Evolutionary conservation across 2,888 invertebrate species (phyloP).

Genomic region (Drosophila pegasa): DNA sequence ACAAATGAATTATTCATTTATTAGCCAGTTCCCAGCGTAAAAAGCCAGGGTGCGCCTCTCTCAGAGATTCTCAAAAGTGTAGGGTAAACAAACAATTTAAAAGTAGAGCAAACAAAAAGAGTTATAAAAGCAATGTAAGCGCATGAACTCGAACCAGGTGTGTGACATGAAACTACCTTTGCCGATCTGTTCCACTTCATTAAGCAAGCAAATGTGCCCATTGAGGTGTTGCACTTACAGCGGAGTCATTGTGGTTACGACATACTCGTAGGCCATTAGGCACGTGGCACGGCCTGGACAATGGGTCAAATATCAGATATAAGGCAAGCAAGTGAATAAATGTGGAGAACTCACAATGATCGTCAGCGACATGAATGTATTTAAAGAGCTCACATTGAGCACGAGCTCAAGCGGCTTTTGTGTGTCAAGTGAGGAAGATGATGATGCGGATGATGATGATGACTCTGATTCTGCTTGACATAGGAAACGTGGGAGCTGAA

Average conservation of each 20-base stretch:
- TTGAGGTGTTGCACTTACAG: constrained; percentile 25
- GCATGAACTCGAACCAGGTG: constrained; percentile 2
- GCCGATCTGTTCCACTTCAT: constrained; percentile 24
- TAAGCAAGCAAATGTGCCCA: constrained; percentile 15
- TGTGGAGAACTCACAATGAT: constrained; percentile 4
- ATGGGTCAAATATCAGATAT: constrained; percentile 13
- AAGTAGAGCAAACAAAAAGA: background rate
- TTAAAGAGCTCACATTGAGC: constrained; percentile 8
- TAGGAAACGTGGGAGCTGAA: constrained; percentile 13
- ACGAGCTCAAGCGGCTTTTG: constrained; percentile 34
- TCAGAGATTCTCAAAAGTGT: constrained; percentile 12
- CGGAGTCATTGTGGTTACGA: constrained; percentile 39
- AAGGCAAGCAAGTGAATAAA: background rate
- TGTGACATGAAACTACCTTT: constrained; percentile 11
- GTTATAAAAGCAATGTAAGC: background rate
- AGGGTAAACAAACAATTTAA: background rate
- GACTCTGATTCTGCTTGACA: constrained; percentile 19
- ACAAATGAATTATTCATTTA: constrained; percentile 22
- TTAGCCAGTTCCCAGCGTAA: constrained; percentile 8
- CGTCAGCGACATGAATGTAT: constrained; percentile 3
- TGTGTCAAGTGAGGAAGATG: constrained; percentile 38
- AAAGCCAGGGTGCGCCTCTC: constrained; percentile 3
- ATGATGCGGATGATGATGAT: background rate
- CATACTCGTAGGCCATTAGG: constrained; percentile 30
- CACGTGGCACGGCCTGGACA: constrained; percentile 47